Percentiles rank a stretch among this genome's conserved stretches.
Conservation (phyloP, 2,797 vertebrate genomes). For the Acestrorhynchus altus region DNA sequence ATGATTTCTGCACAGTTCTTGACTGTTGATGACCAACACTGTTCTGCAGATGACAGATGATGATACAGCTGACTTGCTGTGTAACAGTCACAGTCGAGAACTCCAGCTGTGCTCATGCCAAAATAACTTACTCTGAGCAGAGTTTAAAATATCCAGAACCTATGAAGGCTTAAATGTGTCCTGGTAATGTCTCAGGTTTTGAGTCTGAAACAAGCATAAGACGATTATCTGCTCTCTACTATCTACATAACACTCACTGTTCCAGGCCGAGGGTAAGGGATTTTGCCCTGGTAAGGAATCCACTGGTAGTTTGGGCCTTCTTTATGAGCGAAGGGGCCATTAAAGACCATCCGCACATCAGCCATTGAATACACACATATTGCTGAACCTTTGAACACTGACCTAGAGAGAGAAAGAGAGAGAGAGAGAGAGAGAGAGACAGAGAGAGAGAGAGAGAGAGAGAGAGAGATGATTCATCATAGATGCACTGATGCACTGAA, state of each 20-base stretch:
- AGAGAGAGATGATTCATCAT: slow-evolving; percentile 16
- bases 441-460: not conserved
- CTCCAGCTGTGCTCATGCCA: no score
- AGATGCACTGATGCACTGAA: not conserved
- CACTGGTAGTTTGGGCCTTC: slow-evolving; percentile 99
- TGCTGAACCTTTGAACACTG: slow-evolving; percentile 96
- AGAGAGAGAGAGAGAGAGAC: slow-evolving; percentile 7
- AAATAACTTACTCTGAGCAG: no score
- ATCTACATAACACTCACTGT: slow-evolving; percentile 81
- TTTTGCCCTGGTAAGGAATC: slow-evolving; percentile 97
- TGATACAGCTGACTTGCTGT: no score
- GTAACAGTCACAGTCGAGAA: no score
- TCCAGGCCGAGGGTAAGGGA: slow-evolving; percentile 96
- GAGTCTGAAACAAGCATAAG: no score
- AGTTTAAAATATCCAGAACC: no score
- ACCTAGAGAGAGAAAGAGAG: slow-evolving; percentile 72
- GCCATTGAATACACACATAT: slow-evolving; percentile 99
- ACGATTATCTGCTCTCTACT: no score
- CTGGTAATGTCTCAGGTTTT: no score
- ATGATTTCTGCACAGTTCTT: no score
- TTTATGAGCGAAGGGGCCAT: slow-evolving; percentile 97
- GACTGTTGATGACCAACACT: no score
- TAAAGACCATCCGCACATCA: slow-evolving; percentile 98
- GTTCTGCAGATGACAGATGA: no score
- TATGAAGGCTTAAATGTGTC: no score